phyloP scores from a whole-genome alignment of 2,113 vertebrate genomes.

The Hemicordylus capensis region DNA sequence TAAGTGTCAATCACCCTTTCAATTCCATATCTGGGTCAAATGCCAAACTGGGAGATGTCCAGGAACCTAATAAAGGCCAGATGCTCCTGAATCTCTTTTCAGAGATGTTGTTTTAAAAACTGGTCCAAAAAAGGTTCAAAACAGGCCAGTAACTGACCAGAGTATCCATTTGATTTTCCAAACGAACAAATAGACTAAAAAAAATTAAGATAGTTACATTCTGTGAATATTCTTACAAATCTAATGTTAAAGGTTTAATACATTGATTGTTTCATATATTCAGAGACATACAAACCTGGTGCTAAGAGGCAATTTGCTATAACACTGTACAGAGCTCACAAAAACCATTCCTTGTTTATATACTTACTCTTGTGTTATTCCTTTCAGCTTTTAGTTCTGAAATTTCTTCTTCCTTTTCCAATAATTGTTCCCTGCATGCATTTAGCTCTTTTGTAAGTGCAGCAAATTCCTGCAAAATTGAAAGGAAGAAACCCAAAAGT shows the following conservation, averaged over 20 bases:
- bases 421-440: constrained; percentile 93
- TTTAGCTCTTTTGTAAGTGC: constrained; percentile 97
- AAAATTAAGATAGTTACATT: no score
- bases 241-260: not conserved
- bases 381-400: constrained; percentile 98
- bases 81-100: not conserved
- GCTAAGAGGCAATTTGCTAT: not conserved
- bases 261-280: not conserved
- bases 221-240: not conserved
- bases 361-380: constrained; percentile 94
- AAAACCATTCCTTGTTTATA: constrained; percentile 54
- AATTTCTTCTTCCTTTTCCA: constrained; percentile 99
- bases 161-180: not conserved
- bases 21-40: constrained; percentile 4
- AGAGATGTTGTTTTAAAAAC: not conserved
- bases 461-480: constrained; percentile 90
- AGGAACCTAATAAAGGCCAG: constrained; percentile 1
- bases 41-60: not conserved
- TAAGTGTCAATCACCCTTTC: not conserved
- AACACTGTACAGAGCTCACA: not conserved
- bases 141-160: not conserved
- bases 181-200: not conserved
- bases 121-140: not conserved
- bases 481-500: constrained; percentile 39
- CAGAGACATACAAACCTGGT: not conserved